Evolutionary conservation across 2,888 invertebrate species (phyloP), one percentile per base, ranked within the genome.

Genomic region (Eueremaeus valkanovi): DNA sequence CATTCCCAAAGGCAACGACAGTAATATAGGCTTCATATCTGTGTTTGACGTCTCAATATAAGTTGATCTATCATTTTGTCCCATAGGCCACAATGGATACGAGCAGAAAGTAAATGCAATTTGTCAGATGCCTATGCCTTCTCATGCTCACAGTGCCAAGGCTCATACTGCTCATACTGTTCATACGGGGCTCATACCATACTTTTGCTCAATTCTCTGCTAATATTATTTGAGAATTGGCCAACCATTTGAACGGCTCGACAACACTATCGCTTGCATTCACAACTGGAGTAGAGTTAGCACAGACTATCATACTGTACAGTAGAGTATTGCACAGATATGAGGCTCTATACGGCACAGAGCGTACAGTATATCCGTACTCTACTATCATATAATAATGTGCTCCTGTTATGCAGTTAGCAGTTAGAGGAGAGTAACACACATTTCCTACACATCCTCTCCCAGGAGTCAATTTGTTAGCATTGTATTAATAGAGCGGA

Each of bases 1-100:
- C 3, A 68, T 68, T 68, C 68, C 68, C 68, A 68, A 40, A 18
- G 68, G 68, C 68, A 68, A 42, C 68, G 40, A 42, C 68, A 68
- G 3, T 40, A 68, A 68, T 68, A 68, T 68, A 68, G 68, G 68
- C 68, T 68, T 68, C 21, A 40, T 68, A 68, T 40, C 40, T 40
- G 68, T 24, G 42, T 68, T 68, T 68, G 68, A 68, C 40, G 68
- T 68, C 68, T 68, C 40, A 68, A 68, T 68, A 68, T 68, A 68
- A 68, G 40, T 40, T 68, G 68, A 68, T 68, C 68, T 68, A 68
- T 68, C 68, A 68, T 68, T 42, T 21, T 68, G 68, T 68, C 68
- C 68, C 68, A 68, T 24, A 68, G 68, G 68, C 68, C 68, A 68
- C 36, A 68, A 40, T 68, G 68, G 40, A 68, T 68, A 68, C 42